Conservation (phyloP, 2,113 vertebrate species). For the Arizona elegans region DNA sequence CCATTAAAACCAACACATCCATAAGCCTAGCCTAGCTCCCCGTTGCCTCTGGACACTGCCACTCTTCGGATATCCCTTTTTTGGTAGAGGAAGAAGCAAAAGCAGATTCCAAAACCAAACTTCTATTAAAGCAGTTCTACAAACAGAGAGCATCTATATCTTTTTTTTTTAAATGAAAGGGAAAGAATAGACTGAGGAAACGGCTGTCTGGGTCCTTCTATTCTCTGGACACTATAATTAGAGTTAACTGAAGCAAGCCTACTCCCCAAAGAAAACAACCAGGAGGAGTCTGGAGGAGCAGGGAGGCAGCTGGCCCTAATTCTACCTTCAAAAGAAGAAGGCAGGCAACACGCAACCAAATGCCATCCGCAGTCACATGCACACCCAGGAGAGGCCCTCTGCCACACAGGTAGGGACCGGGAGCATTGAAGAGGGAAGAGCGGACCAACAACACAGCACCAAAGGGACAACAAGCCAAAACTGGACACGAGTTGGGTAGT, state of each 20-base stretch:
- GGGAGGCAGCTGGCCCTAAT: constrained; percentile 1
- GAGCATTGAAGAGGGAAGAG: background rate
- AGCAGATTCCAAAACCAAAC: background rate
- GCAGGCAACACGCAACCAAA: background rate
- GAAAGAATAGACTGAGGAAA: background rate
- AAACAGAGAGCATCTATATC: background rate
- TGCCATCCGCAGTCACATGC: background rate
- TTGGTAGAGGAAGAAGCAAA: background rate
- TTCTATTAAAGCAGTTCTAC: background rate
- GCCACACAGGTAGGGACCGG: background rate
- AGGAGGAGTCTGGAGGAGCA: background rate
- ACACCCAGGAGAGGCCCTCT: background rate
- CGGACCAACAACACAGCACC: background rate
- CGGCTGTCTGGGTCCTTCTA: background rate
- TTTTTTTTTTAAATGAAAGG: background rate
- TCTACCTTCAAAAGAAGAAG: background rate
- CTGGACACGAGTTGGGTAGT: background rate
- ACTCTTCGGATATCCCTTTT: background rate
- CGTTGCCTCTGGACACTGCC: background rate
- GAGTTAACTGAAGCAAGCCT: background rate
- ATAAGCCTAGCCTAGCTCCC: background rate
- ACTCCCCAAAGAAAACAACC: background rate
- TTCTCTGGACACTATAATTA: constrained; percentile 8
- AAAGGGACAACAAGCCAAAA: background rate
- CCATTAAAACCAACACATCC: background rate